Evolutionary conservation across 2,113 vertebrate species (phyloP).

Genomic region (Esox niger): DNA sequence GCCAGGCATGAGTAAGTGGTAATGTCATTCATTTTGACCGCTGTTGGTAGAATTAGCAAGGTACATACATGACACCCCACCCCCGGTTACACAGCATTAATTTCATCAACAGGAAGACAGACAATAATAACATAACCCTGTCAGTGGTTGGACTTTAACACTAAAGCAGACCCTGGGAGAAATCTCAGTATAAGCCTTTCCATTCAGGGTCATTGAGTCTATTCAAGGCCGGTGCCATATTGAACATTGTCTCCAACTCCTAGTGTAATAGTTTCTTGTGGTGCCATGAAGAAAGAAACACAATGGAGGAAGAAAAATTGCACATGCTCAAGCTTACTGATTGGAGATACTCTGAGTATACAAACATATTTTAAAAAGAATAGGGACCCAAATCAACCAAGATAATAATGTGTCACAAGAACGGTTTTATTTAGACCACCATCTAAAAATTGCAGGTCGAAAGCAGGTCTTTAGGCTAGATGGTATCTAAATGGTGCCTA

Average conservation of each 20-base stretch:
- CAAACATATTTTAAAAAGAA: no score
- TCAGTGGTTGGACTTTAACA: conserved; percentile 21
- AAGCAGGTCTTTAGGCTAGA: background rate
- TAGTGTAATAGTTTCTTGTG: conserved; percentile 5
- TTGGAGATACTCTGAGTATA: no score
- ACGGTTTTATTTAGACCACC: no score
- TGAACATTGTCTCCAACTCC: background rate
- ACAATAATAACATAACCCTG: background rate
- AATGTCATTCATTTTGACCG: no score
- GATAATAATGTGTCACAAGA: no score
- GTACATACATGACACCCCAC: no score
- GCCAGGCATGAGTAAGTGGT: no score
- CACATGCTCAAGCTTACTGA: no score
- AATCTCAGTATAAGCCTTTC: conserved; percentile 19
- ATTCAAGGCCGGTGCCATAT: conserved; percentile 9
- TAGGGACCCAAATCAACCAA: no score
- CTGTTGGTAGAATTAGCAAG: no score
- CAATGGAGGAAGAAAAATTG: background rate
- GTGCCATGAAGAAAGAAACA: background rate
- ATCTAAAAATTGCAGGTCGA: background rate
- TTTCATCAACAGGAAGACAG: background rate
- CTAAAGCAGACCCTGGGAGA: conserved; percentile 15
- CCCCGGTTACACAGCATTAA: background rate
- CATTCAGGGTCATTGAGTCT: conserved; percentile 32
- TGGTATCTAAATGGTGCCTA: background rate